Evolutionary conservation across 1,140 invertebrate species (phyloP).

Genomic region (Conopomorpha cramerella): DNA sequence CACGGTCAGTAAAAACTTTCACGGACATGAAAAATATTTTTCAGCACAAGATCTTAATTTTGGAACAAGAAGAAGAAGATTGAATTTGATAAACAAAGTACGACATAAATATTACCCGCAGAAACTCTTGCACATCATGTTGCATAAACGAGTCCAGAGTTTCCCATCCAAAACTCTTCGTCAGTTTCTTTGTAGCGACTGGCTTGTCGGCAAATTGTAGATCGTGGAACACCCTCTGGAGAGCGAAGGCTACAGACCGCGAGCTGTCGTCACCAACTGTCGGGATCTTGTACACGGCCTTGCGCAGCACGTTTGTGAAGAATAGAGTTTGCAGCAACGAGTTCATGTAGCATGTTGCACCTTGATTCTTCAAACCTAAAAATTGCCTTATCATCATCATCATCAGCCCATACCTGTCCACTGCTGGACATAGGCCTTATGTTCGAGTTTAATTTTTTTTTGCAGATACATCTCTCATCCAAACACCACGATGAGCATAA

Average conservation of each 20-base stretch:
- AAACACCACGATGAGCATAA: too few relatives aligned
- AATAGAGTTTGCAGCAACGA: conserved; percentile 97
- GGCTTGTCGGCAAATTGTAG: conserved; percentile 98
- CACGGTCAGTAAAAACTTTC: too few relatives aligned
- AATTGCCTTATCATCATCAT: too few relatives aligned
- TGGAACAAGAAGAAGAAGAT: too few relatives aligned
- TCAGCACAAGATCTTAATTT: too few relatives aligned
- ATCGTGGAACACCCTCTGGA: conserved; percentile 98
- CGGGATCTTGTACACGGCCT: conserved; percentile 98
- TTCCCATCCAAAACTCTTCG: conserved; percentile 99
- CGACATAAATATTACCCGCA: conserved; percentile 39
- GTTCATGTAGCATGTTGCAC: conserved; percentile 99
- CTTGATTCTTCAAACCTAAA: conserved; percentile 95
- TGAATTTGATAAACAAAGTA: too few relatives aligned
- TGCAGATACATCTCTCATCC: too few relatives aligned
- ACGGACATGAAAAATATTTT: too few relatives aligned
- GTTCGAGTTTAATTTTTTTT: too few relatives aligned
- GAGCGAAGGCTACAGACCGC: conserved; percentile 79
- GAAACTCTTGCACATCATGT: conserved; percentile 83
- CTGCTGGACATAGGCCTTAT: too few relatives aligned
- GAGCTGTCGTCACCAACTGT: conserved; percentile 97
- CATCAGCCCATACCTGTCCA: too few relatives aligned
- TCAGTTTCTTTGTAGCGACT: conserved; percentile 98
- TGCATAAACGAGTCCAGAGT: conserved; percentile 99
- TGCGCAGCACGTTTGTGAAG: conserved; percentile 91